Evolutionary conservation across 1,140 invertebrate genomes (phyloP), one percentile per base, ranked within the genome.

Genomic region (Pogonomyrmex barbatus): DNA sequence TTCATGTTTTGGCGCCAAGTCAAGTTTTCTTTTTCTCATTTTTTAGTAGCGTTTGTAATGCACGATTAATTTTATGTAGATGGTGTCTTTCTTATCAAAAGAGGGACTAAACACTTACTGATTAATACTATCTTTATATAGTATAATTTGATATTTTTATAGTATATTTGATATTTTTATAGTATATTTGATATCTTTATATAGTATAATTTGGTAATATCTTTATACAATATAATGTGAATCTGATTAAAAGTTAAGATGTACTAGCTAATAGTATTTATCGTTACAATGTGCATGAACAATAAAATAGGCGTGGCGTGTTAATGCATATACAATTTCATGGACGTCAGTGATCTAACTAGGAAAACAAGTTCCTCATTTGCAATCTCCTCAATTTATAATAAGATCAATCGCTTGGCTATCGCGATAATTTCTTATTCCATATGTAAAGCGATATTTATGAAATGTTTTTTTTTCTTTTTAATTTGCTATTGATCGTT

Each of bases 301-400:
- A 88, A 91, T 84, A 82, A 24, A 77, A 67, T 89, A 89, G 91
- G 91, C 70, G 91, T 89, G 91, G 85, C 86, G 52, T 39, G 67
- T 83, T 84, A 75, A 86, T 86, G 77, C 24, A 42, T 42, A 65
- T 30, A 36, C 3, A 68, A 42, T 89, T 89, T 89, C 90, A 91
- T 91, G 91, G 89, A 91, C 91, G 12, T 91, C 90, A 58, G 85
- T 84, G 68, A 63, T 81, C 79, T 62, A 91, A 91, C 86, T 85
- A 92, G 91, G 78, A 92, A 91, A 91, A 92, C 91, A 91, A 91
- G 89, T 90, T 86, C 68, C 77, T 87, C 83, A 79, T 92, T 92
- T 91, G 86, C 82, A 90, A 75, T 91, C 33, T 87, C 75, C 30
- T 47, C 14, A 76, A 77, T 39, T 76, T 58, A n/a, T 65, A 85